These are phyloP conservation scores for Triops longicaudatus DNA, from an alignment of 1,140 invertebrate genomes.

Conservation along the genomic window DNA sequence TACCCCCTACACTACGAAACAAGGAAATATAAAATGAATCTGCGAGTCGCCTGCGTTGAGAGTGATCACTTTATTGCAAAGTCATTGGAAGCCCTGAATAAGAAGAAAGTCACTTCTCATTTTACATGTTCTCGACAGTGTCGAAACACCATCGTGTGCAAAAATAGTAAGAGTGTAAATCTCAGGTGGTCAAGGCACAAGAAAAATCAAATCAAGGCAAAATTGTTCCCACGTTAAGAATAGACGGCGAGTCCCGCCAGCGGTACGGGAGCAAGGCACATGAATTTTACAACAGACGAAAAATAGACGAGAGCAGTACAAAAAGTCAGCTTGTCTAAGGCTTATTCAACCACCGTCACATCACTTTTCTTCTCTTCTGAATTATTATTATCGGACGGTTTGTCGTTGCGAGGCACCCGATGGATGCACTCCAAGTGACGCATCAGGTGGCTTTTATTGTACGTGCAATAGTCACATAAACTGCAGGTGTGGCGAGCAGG, in stretches of 20 bases:
- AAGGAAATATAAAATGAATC: neutral
- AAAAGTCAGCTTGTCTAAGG: neutral
- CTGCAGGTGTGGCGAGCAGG: neutral
- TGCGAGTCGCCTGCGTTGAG: neutral
- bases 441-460: constrained; percentile 8
- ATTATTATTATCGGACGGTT: neutral
- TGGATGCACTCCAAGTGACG: constrained; percentile 14
- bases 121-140: neutral
- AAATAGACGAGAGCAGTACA: neutral
- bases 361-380: neutral
- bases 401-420: constrained; percentile 5
- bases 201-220: neutral
- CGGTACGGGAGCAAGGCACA: neutral
- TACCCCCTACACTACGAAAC: neutral
- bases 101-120: neutral
- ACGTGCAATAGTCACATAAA: constrained; percentile 1
- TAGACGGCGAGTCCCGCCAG: neutral
- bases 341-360: neutral
- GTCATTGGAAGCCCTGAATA: constrained; percentile 1
- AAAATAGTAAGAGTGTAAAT: neutral
- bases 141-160: neutral
- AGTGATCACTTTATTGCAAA: neutral
- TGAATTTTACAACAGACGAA: neutral
- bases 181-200: neutral
- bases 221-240: neutral